A percentile compares a stretch with the other conserved stretches of the same genome.
These are phyloP conservation scores for Ylistrum balloti DNA, from an alignment of 1,140 invertebrate genomes.

Conservation along the genomic window DNA sequence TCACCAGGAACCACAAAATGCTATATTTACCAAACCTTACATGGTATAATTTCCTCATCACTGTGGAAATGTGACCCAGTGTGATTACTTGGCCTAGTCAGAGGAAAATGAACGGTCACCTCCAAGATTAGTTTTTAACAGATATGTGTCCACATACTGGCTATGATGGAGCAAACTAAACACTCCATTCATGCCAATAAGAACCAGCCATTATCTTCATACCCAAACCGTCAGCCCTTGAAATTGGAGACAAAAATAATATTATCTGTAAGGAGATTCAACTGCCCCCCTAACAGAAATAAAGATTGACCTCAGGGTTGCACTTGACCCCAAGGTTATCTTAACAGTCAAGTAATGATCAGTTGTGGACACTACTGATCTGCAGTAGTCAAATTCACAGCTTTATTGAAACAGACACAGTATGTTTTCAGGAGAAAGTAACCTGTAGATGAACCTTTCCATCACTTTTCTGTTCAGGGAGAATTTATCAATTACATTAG, in stretches of 20 bases:
- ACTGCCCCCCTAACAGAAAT: neutral
- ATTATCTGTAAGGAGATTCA: neutral
- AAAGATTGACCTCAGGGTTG: neutral
- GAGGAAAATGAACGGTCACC: neutral
- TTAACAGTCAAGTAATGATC: neutral
- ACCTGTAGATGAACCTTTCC: neutral
- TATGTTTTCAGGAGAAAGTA: neutral
- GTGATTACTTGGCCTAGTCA: neutral
- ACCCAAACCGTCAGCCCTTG: neutral
- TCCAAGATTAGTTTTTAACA: neutral
- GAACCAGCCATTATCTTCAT: conserved; percentile 26
- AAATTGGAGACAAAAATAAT: conserved; percentile 40
- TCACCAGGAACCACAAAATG: neutral
- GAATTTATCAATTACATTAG: neutral
- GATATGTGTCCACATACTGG: neutral
- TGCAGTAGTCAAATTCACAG: neutral
- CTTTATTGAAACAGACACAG: neutral
- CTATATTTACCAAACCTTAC: neutral
- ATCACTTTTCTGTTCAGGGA: neutral
- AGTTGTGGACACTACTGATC: neutral
- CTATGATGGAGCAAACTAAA: neutral
- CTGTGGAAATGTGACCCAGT: neutral
- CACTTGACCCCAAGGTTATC: conserved; percentile 27
- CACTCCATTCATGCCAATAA: neutral
- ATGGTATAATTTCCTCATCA: neutral